Base-by-base conservation (phyloP, 2,888 invertebrate species). In the Latheticus oryzae region DNA sequence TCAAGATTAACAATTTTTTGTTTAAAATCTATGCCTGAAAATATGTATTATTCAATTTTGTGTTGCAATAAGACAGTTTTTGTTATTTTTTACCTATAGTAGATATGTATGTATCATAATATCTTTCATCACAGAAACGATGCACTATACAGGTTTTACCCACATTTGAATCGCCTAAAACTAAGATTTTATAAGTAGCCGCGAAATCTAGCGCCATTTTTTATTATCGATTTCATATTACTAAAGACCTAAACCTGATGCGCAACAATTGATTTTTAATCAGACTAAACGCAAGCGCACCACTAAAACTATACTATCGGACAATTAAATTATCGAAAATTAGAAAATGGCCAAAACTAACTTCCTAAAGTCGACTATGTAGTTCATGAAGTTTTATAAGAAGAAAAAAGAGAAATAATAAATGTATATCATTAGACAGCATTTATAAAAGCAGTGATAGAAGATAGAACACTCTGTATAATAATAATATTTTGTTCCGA, bases 141-240 rank as follows among this genome's bases (percentile, higher is more conserved):
- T 93, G 93, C 71, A 93, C 92, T 70, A 93, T 90, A 80, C 93
- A 93, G 58, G 93, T 93, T 83, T 93, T 93, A 9, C 93, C 93
- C 61, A 93, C 93, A 82, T 93, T 93, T 47, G 92, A 92, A 81
- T 93, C 93, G 54, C 93, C 93, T 74, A 93, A 82, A 72, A 93
- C 91, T 73, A 93, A 82, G 65, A 93, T 86, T 81, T 93, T 93
- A 79, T 92, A 93, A 65, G 92, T 93, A 66, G 91, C 90, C 73
- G 90, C 89, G 80, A 91, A 92, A 79, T 92, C 91, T 76, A 90
- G 82, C 83, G 91, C 90, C 91, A 91, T 91, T 74, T 78, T 73
- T 64, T 61, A 60, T 52, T 52, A 63, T 63, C 59, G 65, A 65
- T 63, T 60, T 63, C 62, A 63, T 58, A 60, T 60, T 60, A 51